These are phyloP conservation scores for Macrochelys suwanniensis DNA, from an alignment of 2,797 vertebrate genomes.

Conservation along the genomic window DNA sequence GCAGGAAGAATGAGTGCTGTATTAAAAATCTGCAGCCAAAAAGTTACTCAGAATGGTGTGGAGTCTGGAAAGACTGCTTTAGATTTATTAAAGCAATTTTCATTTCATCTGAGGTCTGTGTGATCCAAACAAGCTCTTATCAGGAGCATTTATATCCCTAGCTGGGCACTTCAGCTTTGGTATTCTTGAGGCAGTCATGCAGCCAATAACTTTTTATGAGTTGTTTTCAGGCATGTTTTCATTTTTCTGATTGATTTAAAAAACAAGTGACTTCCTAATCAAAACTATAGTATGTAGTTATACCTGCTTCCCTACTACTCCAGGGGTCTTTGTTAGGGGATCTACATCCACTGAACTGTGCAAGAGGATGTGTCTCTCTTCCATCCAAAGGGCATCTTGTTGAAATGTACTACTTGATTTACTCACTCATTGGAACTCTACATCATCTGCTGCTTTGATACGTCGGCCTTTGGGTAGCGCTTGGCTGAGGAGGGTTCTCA, in stretches of 20 bases:
- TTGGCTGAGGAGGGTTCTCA: not conserved
- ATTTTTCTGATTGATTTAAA: conserved; percentile 27
- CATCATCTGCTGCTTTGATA: not conserved
- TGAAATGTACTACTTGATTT: not conserved
- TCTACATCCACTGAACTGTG: not conserved
- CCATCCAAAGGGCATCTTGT: not conserved
- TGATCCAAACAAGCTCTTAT: conserved; percentile 57
- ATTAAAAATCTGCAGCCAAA: not conserved
- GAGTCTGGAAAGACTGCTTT: conserved; percentile 23
- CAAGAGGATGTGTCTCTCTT: not conserved
- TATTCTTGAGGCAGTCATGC: conserved; percentile 54
- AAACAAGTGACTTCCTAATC: not conserved
- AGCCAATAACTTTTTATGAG: conserved; percentile 64
- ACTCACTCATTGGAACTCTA: not conserved
- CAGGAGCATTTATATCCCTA: conserved; percentile 34
- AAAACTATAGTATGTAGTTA: not conserved
- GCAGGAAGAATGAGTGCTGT: not conserved
- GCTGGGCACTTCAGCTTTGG: not conserved
- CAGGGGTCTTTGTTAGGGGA: not conserved
- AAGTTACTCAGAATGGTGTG: not conserved
- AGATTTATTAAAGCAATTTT: conserved; percentile 58
- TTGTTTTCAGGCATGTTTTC: conserved; percentile 32
- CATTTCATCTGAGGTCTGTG: conserved; percentile 32
- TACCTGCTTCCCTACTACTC: not conserved
- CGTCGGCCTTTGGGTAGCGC: not conserved